Base-by-base conservation (phyloP, 2,888 invertebrate species). In the Ormyrus pomaceus region DNA sequence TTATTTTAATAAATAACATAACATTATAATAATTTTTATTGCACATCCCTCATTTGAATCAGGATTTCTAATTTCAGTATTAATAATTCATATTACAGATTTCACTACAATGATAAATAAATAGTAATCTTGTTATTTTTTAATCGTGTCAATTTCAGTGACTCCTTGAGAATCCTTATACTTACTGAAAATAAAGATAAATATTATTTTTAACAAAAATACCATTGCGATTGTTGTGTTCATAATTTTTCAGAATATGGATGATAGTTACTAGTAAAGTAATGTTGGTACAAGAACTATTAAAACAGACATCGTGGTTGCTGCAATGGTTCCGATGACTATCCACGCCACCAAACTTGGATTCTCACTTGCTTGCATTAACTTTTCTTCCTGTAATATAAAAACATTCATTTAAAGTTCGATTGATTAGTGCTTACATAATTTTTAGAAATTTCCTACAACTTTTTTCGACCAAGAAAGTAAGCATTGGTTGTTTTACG, bases 191-290 rank as follows among this genome's bases (percentile, higher is more conserved):
- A 65, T 50, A 50, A 50, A 34, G 11, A 61, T 7, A 34, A 34
- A 61, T 7, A 61, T 34, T 61, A 19, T 19, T 19, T 19, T 19
- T 19, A 19, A 1, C 19, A 19, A 19, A 1, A 19, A 19, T 19
- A 19, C 19, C 19, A 19, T 19, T 19, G 19, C 19, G 19, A 1
- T 19, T 53, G 10, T 10, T 53, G 53, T 7, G 10, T 9, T 53
- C 2, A 7, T 53, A 53, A 53, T 7, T 53, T 53, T 9, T 53
- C 53, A 9, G 2, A 10, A 53, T 53, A 53, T 53, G 53, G 53
- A 53, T 10, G 58, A 55, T 62, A 76, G 68, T 55, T 68, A 80
- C 80, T 76, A 77, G 55, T 80, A 80, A 19, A 80, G 19, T 51
- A 80, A 3, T 46, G 76, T 76, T 51, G 80, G 76, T 48, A 80